A percentile compares a stretch with the other conserved stretches of the same genome.
Conservation (phyloP, 1,140 invertebrate genomes). For the Euura saliciscinereae region DNA sequence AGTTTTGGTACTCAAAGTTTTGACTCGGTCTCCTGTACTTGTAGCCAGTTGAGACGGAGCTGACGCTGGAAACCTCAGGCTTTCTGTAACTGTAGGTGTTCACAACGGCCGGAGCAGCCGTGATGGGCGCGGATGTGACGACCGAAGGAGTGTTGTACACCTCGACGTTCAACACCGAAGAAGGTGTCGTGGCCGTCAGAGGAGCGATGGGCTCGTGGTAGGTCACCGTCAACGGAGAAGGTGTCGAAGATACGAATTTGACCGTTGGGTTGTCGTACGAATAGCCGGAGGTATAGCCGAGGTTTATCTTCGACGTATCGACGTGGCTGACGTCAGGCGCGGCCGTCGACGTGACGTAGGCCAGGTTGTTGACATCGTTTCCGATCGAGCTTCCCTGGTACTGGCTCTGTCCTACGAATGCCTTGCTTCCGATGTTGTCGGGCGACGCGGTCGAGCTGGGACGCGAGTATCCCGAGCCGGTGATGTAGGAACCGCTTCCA, state of each 20-base stretch:
- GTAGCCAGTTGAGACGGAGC: constrained; percentile 10
- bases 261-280: constrained; percentile 37
- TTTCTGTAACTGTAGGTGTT: constrained; percentile 27
- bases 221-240: constrained; percentile 5
- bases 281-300: constrained; percentile 27
- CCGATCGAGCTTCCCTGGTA: neutral
- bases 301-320: constrained; percentile 22
- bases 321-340: constrained; percentile 11
- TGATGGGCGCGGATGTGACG: constrained; percentile 11
- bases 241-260: constrained; percentile 26
- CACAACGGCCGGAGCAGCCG: constrained; percentile 10
- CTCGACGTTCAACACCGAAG: constrained; percentile 32
- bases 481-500: constrained; percentile 49
- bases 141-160: constrained; percentile 34
- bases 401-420: neutral
- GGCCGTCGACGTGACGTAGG: neutral
- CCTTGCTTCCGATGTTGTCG: constrained; percentile 18
- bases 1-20: constrained; percentile 8
- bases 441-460: constrained; percentile 37
- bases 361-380: constrained; percentile 2
- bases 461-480: constrained; percentile 31
- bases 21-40: constrained; percentile 14
- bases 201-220: constrained; percentile 1
- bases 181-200: constrained; percentile 32
- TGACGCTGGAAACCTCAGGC: neutral